These are phyloP conservation scores for Monopterus albus DNA, from an alignment of 2,113 vertebrate genomes.

Conservation along the genomic window DNA sequence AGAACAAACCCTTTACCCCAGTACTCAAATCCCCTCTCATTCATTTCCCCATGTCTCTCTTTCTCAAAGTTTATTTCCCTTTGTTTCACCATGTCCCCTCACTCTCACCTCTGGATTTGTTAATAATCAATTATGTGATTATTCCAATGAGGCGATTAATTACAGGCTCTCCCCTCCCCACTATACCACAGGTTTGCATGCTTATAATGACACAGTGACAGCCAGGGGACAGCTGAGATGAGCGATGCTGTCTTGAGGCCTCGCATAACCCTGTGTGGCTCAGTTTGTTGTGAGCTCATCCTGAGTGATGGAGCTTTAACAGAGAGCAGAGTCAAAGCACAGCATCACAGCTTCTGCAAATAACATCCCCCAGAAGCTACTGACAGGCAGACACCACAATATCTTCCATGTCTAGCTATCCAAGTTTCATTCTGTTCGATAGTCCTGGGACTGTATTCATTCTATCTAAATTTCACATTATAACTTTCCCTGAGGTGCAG, in stretches of 20 bases:
- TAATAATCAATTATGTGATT: constrained; percentile 79
- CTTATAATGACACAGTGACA: constrained; percentile 59
- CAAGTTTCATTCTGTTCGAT: constrained; percentile 65
- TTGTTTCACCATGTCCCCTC: constrained; percentile 55
- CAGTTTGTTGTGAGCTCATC: constrained; percentile 58
- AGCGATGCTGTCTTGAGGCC: constrained; percentile 60
- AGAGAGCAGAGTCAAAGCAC: constrained; percentile 44
- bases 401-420: constrained; percentile 55
- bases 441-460: constrained; percentile 50
- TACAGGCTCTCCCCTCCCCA: constrained; percentile 27
- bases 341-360: constrained; percentile 53
- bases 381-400: constrained; percentile 57
- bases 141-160: constrained; percentile 77
- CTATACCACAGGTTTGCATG: constrained; percentile 28
- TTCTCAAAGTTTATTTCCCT: constrained; percentile 50
- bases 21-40: constrained; percentile 58
- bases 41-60: constrained; percentile 61
- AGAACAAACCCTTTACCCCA: constrained; percentile 61
- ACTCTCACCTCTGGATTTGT: constrained; percentile 62
- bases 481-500: constrained; percentile 40
- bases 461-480: constrained; percentile 48
- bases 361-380: constrained; percentile 42
- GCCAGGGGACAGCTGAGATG: constrained; percentile 42
- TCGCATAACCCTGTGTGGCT: constrained; percentile 49
- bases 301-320: constrained; percentile 67